Evolutionary conservation across 1,140 invertebrate species (phyloP).

Genomic region (Caenorhabditis brenneri): DNA sequence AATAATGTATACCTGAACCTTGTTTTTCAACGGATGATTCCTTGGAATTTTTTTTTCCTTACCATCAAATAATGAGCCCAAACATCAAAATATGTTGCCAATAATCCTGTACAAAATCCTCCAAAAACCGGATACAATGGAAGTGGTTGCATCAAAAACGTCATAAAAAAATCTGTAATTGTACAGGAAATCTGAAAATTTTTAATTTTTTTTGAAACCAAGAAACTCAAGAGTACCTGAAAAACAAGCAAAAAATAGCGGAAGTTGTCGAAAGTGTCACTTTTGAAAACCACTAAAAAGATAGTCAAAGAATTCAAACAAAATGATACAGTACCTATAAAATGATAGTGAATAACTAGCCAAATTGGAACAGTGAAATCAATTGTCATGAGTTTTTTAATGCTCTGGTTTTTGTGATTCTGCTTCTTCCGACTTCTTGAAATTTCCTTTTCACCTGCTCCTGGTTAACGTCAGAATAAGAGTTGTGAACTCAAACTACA

Average conservation of each 20-base stretch:
- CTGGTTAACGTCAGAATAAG: too few species aligned
- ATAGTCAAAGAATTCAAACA: neutral
- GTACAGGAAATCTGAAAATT: neutral
- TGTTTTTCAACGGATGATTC: too few species aligned
- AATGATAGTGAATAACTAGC: neutral
- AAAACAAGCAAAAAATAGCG: neutral
- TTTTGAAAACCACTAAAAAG: neutral
- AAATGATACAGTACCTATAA: neutral
- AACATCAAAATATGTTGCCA: neutral
- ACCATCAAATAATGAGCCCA: neutral
- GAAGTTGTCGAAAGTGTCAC: neutral
- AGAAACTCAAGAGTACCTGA: neutral
- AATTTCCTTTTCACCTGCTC: too few species aligned
- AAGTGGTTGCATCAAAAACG: neutral
- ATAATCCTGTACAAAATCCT: neutral
- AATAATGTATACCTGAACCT: too few species aligned
- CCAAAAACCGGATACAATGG: neutral
- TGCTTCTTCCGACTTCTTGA: too few species aligned
- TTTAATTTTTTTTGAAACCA: too few species aligned
- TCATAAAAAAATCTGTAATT: neutral
- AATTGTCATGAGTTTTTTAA: too few species aligned
- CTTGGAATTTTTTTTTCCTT: too few species aligned
- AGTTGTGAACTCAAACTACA: too few species aligned
- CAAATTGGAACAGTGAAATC: neutral
- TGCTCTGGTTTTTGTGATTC: too few species aligned